These are phyloP conservation scores for Gymnopithys bicolor DNA, from an alignment of 2,797 vertebrate genomes.

Conservation along the genomic window DNA sequence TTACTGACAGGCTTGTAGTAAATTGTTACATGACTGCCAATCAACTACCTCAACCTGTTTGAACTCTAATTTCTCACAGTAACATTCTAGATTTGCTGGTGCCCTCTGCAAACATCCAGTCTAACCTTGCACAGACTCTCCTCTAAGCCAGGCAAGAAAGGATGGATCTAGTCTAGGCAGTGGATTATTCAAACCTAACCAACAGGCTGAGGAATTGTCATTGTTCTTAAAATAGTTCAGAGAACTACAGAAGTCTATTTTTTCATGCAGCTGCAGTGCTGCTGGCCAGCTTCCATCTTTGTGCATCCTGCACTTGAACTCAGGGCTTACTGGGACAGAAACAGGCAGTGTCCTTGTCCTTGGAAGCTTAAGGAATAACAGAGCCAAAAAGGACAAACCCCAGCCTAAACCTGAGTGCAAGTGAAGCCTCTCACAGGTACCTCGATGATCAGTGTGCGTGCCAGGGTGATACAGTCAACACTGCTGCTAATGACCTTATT, in stretches of 20 bases:
- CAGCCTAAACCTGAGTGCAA: background rate
- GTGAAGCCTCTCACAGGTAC: background rate
- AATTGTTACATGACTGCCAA: background rate
- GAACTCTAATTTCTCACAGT: background rate
- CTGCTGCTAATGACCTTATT: background rate
- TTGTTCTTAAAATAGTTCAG: background rate
- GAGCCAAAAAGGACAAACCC: background rate
- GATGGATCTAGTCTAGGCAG: background rate
- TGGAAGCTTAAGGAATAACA: background rate
- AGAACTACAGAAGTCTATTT: background rate
- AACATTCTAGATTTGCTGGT: background rate
- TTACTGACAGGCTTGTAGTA: background rate
- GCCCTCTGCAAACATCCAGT: background rate
- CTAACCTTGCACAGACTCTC: background rate
- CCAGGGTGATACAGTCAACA: background rate
- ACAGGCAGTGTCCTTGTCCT: background rate
- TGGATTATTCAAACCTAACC: background rate
- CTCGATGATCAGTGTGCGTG: fast-evolving
- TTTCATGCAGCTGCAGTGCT: background rate
- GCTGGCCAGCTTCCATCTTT: background rate
- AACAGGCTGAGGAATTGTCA: background rate
- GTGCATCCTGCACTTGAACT: background rate
- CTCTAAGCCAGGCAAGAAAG: background rate
- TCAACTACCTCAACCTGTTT: background rate
- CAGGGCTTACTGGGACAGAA: background rate